Evolutionary conservation across 2,888 invertebrate species (phyloP), one percentile per base, ranked within the genome.

Genomic region (Yponomeuta cagnagella): DNA sequence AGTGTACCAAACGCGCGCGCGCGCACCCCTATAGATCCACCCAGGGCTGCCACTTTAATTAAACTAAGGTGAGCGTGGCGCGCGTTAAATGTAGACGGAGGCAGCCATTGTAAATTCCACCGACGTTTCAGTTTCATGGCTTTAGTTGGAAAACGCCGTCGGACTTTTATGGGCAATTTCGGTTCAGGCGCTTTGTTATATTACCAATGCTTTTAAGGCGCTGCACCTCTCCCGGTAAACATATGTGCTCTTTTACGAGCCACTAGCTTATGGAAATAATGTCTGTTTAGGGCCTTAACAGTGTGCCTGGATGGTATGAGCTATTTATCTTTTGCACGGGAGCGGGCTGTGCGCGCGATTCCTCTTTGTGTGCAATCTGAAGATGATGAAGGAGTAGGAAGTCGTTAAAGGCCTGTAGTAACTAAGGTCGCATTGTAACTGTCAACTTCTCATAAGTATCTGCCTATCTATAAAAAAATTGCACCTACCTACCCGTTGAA

Each of bases 151-250:
- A 92, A 90, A 90, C 88, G 87, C 87, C 86, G 90, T 87, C 83
- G 83, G 88, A 89, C 88, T 91, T 93, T 93, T 92, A 93, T 91
- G 92, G 90, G 90, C 86, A 88, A 90, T 93, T 92, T 92, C 90
- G 92, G 92, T 93, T 89, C 92, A 85, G 91, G 84, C 92, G 92
- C 90, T 93, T 92, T 93, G 93, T 92, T 92, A 92, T 92, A 92
- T 87, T 91, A 89, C 91, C 93, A 91, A 92, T 92, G 92, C 92
- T 93, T 92, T 92, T 92, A 93, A 91, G 91, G 90, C 86, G 86
- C 89, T 89, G 88, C 89, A 87, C 90, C 89, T 86, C 83, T 85
- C 86, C 84, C 81, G 87, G 89, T 88, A 90, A 89, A 90, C 91
- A 90, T 89, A 89, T 90, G 89, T 87, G 90, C 85, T 80, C 81